These are phyloP conservation scores for Catagonus wagneri DNA, from an alignment of 2,113 vertebrate species.

Conservation along the genomic window DNA sequence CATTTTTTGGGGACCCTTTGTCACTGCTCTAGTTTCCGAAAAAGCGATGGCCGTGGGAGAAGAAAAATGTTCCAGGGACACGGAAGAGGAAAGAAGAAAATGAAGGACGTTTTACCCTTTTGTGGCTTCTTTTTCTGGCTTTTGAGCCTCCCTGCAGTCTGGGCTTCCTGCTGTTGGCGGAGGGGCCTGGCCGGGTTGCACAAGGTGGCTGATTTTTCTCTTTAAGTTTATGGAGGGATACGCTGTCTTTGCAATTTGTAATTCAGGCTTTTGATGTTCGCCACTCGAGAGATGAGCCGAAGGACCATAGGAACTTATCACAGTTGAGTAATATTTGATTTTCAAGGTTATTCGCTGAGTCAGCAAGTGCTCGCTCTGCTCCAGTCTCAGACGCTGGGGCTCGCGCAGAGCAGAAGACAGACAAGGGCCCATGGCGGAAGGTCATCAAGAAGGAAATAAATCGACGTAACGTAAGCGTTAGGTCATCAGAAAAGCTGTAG, in stretches of 20 bases:
- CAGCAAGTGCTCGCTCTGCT: neutral
- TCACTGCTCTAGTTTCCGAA: neutral
- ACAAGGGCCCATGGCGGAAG: neutral
- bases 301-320: neutral
- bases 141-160: no score
- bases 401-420: neutral
- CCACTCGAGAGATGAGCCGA: neutral
- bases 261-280: neutral
- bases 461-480: no score
- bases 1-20: fast-evolving
- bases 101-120: fast-evolving
- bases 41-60: neutral
- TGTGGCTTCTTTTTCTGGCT: fast-evolving
- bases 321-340: neutral
- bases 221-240: neutral
- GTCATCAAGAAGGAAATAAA: no score
- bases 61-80: neutral
- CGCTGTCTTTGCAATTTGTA: neutral
- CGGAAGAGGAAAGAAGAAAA: neutral
- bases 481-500: neutral
- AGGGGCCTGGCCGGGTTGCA: fast-evolving
- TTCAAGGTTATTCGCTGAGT: neutral
- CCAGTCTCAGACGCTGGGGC: neutral
- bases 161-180: fast-evolving
- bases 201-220: fast-evolving